phyloP scores from a whole-genome alignment of 2,113 vertebrate genomes.

The Ammodytes dubius region DNA sequence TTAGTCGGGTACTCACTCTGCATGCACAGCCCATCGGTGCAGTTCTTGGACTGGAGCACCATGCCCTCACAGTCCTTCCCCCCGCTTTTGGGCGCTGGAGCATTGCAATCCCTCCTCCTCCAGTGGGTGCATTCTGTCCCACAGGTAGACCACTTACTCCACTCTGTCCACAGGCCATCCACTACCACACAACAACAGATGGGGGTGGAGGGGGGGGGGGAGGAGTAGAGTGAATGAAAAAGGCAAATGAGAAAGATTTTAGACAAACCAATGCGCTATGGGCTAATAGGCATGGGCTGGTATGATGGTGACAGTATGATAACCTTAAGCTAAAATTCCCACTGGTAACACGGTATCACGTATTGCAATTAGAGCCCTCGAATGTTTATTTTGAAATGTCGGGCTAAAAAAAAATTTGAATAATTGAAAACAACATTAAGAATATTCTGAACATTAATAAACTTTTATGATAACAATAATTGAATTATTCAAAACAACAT shows the following conservation, averaged over 20 bases:
- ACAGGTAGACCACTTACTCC: conserved; percentile 99
- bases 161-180: conserved; percentile 97
- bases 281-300: no score
- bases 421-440: no score
- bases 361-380: no score
- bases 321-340: no score
- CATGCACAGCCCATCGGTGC: conserved; percentile 98
- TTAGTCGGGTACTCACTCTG: conserved; percentile 91
- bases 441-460: no score
- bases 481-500: no score
- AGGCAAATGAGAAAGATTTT: conserved; percentile 46
- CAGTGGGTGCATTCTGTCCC: conserved; percentile 98
- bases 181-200: conserved; percentile 85
- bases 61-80: conserved; percentile 98
- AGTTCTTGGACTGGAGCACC: conserved; percentile 98
- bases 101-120: conserved; percentile 93
- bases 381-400: no score
- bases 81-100: conserved; percentile 93
- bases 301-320: no score
- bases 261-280: conserved; percentile 26
- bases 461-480: no score
- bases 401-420: no score
- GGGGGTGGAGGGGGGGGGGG: background rate
- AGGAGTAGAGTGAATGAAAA: conserved; percentile 39
- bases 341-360: no score